Conservation (phyloP, 2,797 vertebrate species). For the Calcarius lapponicus region DNA sequence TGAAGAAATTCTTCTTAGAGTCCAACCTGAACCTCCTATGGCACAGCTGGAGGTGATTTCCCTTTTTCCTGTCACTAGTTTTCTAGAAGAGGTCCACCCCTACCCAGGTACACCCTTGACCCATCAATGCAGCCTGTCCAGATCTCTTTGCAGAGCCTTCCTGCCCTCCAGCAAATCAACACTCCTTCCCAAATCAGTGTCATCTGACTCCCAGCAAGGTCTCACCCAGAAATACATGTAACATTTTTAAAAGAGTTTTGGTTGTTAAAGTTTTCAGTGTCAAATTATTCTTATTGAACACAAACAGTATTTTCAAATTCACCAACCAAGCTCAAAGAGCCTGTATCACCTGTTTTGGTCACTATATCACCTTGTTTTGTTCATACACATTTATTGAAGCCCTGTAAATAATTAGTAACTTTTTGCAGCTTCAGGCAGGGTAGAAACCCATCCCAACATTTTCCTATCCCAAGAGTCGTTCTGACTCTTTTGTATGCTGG, state of each 20-base stretch:
- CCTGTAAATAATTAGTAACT: neutral
- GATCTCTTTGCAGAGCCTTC: neutral
- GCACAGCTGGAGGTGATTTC: neutral
- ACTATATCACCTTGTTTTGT: neutral
- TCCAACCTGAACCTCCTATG: neutral
- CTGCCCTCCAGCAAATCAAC: neutral
- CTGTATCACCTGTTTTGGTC: neutral
- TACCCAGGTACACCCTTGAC: neutral
- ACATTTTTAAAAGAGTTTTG: neutral
- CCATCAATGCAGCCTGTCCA: neutral
- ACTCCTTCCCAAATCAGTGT: neutral
- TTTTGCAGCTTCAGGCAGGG: neutral
- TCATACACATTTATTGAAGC: neutral
- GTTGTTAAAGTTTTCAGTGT: neutral
- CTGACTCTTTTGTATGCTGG: neutral
- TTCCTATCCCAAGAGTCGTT: neutral
- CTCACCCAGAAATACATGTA: neutral
- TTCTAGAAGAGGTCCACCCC: neutral
- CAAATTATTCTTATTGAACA: neutral
- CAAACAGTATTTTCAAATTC: neutral
- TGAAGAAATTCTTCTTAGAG: neutral
- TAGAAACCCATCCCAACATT: neutral
- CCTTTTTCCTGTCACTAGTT: neutral
- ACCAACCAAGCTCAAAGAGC: neutral
- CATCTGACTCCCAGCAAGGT: neutral